Conservation (phyloP, 2,888 invertebrate species). For the Caenorhabditis wallacei region DNA sequence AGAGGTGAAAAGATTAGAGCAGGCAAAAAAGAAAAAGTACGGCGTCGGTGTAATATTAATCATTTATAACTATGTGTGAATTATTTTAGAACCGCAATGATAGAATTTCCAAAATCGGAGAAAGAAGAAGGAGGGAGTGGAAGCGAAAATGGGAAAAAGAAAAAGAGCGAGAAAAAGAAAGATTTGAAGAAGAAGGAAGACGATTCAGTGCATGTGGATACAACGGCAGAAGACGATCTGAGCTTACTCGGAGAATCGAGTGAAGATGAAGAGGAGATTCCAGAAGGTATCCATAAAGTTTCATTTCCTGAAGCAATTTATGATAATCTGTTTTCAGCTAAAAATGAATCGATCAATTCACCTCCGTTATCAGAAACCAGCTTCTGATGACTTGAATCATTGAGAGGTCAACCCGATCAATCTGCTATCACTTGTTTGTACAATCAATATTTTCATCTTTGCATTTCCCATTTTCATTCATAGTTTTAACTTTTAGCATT, state of each 20-base stretch:
- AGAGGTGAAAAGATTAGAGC: constrained; percentile 58
- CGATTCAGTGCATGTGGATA: constrained; percentile 6
- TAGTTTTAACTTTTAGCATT: background rate
- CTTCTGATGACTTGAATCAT: constrained; percentile 22
- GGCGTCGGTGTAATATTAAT: constrained; percentile 12
- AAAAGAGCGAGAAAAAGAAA: constrained; percentile 21
- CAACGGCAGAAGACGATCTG: constrained; percentile 42
- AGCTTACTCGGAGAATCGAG: constrained; percentile 45
- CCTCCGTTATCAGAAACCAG: constrained; percentile 46
- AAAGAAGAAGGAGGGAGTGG: constrained; percentile 36
- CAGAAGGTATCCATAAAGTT: background rate
- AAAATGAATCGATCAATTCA: constrained; percentile 2
- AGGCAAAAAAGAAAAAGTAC: constrained; percentile 43
- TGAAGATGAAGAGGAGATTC: constrained; percentile 40
- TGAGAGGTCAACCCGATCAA: constrained; percentile 37
- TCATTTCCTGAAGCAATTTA: background rate
- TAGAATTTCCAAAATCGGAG: constrained; percentile 59
- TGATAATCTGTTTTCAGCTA: constrained; percentile 20
- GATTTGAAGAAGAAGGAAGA: constrained; percentile 18
- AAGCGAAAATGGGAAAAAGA: constrained; percentile 37
- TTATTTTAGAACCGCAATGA: constrained; percentile 35
- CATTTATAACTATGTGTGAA: background rate
- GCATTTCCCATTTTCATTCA: constrained; percentile 9
- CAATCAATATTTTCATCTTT: constrained; percentile 34
- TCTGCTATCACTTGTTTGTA: constrained; percentile 42